phyloP scores from a whole-genome alignment of 2,797 vertebrate genomes.

The Sternotherus odoratus region DNA sequence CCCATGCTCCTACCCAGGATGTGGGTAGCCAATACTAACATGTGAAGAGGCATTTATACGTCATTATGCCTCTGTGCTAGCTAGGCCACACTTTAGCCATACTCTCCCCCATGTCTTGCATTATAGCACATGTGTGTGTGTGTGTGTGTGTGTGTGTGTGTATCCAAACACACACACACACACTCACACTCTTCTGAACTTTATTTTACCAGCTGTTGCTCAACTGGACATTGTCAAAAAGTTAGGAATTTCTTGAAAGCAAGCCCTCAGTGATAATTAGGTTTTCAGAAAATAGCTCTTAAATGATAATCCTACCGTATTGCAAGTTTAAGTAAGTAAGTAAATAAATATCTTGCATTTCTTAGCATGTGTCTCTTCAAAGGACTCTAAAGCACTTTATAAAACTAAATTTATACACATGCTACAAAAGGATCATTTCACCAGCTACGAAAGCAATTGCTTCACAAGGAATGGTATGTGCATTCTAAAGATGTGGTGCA shows the following conservation, averaged over 20 bases:
- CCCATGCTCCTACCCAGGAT: background rate
- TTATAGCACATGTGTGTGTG: background rate
- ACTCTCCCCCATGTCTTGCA: background rate
- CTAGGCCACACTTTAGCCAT: background rate
- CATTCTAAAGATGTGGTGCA: background rate
- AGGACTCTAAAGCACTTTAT: background rate
- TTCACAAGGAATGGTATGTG: background rate
- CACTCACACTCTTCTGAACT: background rate
- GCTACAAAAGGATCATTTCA: background rate
- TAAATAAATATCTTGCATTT: background rate
- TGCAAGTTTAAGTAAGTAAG: background rate
- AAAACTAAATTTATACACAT: background rate
- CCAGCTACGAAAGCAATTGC: background rate
- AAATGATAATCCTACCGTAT: no score
- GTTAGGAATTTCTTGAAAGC: background rate
- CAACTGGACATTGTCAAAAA: background rate
- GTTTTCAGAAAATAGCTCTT: background rate
- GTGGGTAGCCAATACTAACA: background rate
- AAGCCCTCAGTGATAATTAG: background rate
- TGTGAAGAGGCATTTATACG: background rate
- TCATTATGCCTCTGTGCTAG: background rate
- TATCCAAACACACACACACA: background rate
- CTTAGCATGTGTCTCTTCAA: background rate
- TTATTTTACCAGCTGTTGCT: background rate
- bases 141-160: background rate